Percentiles rank a stretch among this genome's conserved stretches.
These are phyloP conservation scores for Trachymyrmex cornetzi DNA, from an alignment of 1,140 invertebrate species.

Conservation along the genomic window DNA sequence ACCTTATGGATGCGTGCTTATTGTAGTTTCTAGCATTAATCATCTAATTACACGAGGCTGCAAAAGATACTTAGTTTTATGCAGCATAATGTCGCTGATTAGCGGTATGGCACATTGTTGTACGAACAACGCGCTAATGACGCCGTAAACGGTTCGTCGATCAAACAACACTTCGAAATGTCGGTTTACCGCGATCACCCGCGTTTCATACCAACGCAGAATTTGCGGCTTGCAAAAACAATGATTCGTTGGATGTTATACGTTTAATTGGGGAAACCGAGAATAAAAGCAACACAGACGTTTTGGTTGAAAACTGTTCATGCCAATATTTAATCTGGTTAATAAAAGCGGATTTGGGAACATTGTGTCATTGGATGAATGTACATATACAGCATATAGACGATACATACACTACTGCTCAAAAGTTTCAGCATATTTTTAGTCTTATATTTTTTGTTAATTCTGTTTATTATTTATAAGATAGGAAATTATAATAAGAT, in stretches of 20 bases:
- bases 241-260: slow-evolving; percentile 31
- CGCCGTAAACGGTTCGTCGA: slow-evolving; percentile 53
- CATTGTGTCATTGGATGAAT: neutral
- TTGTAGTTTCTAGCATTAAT: neutral
- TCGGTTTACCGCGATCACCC: slow-evolving; percentile 31
- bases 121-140: slow-evolving; percentile 54
- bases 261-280: neutral
- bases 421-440: too few species aligned
- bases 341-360: slow-evolving; percentile 4
- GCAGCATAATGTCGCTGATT: slow-evolving; percentile 22
- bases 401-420: too few species aligned
- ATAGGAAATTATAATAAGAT: too few species aligned
- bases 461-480: too few species aligned
- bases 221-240: slow-evolving; percentile 40
- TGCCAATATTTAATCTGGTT: slow-evolving; percentile 29
- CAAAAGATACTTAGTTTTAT: slow-evolving; percentile 44
- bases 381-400: neutral
- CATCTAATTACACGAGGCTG: slow-evolving; percentile 15
- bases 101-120: slow-evolving; percentile 40
- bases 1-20: neutral
- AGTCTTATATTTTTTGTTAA: too few species aligned
- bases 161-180: slow-evolving; percentile 59
- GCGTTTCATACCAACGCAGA: slow-evolving; percentile 20
- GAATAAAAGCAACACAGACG: slow-evolving; percentile 16
- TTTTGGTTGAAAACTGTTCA: slow-evolving; percentile 15